These are phyloP conservation scores for Xiphorhynchus erythropygius DNA, from an alignment of 2,797 vertebrate genomes.

Conservation along the genomic window DNA sequence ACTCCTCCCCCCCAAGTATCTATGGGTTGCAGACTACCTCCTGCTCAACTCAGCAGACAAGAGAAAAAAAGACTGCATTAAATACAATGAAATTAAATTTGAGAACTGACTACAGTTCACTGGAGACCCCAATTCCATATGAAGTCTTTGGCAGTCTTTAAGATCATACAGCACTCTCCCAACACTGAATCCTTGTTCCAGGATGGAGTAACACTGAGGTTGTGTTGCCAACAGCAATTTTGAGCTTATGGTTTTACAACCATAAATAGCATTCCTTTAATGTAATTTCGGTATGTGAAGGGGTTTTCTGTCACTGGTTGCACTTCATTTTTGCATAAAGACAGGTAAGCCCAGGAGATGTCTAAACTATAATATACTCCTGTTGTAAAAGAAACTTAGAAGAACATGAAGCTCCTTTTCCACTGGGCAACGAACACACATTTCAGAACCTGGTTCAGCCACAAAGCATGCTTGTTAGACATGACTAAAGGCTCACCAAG, in stretches of 20 bases:
- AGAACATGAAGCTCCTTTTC: conserved; percentile 54
- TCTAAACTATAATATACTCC: not conserved
- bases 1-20: not conserved
- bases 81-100: not conserved
- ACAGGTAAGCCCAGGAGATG: conserved; percentile 20
- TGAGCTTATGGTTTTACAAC: conserved; percentile 19
- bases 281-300: not conserved
- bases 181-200: not conserved
- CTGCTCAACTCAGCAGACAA: not conserved
- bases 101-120: not conserved
- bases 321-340: not conserved
- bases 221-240: conserved; percentile 15
- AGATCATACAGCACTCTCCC: not conserved
- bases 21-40: not conserved
- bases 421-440: conserved; percentile 4
- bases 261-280: conserved; percentile 35
- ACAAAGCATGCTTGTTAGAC: conserved; percentile 42
- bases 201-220: not conserved
- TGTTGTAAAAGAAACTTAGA: conserved; percentile 1
- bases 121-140: not conserved
- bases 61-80: not conserved
- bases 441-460: not conserved
- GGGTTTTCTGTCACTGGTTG: not conserved
- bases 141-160: not conserved
- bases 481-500: conserved; percentile 45